Evolutionary conservation across 2,888 invertebrate genomes (phyloP), one percentile per base, ranked within the genome.

Genomic region (Drosophila ochracea): DNA sequence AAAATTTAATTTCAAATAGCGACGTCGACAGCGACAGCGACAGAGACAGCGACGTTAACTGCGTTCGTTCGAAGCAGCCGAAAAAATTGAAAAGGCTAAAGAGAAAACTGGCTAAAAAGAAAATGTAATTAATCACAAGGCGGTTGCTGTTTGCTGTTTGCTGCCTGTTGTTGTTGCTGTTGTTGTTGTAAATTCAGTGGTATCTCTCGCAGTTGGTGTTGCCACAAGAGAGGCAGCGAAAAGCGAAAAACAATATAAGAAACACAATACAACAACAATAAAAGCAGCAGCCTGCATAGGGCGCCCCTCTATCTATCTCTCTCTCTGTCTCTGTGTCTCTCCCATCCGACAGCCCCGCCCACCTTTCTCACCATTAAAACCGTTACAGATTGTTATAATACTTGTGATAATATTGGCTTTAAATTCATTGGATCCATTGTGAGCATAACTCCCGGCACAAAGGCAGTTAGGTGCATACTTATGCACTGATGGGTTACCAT

Each of bases 121-220:
- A 89, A 87, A 85, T 82, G 89, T 89, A 85, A 85, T 85, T 85
- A 85, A 85, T 85, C 85, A 85, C 89, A 58, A 75, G 78, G 76
- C 86, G 76, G 68, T 83, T 82, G 75, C 41, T 58, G 69, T 54
- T 83, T 82, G 75, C 41, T 58, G 69, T 54, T 25, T 68, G 33
- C 31, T 33, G 13, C 19, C 31, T 31, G 9, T 31, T 9, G 31
- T 9, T 31, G 9, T 70, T 68, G 33, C 31, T 30, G 10, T 66
- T 30, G 52, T 62, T 70, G 69, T 68, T 83, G 39, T 35, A 62
- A 73, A 73, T 47, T 9, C 25, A 58, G 37, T 66, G 77, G 68
- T 68, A 47, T 25, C 25, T 25, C 47, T 25, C 47, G 47, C 25
- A 9, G 21, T 47, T 47, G 47, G 25, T 47, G 47, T 25, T 25